Conservation (phyloP, 2,888 invertebrate species). For the Pterostichus madidus region DNA sequence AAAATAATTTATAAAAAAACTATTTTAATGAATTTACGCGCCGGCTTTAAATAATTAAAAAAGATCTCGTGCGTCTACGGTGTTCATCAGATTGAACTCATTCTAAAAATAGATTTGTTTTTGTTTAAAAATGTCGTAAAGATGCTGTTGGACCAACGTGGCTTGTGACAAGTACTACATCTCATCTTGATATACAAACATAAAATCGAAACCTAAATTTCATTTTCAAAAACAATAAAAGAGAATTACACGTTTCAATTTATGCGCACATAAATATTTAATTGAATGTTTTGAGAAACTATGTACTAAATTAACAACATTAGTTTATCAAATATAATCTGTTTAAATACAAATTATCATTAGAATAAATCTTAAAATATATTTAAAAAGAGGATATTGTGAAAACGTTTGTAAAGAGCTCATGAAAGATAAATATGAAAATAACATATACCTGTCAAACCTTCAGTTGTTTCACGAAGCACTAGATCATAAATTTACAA, state of each 20-base stretch:
- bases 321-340: background rate
- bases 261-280: constrained; percentile 16
- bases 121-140: constrained; percentile 25
- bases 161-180: constrained; percentile 5
- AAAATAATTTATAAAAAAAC: too few species aligned
- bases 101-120: constrained; percentile 48
- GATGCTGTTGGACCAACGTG: constrained; percentile 28
- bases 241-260: background rate
- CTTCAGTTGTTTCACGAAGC: constrained; percentile 9
- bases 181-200: background rate
- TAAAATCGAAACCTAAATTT: background rate
- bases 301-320: background rate
- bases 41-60: background rate
- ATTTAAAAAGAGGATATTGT: background rate
- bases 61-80: background rate
- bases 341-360: background rate
- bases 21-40: background rate
- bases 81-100: background rate
- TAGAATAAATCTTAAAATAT: background rate
- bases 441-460: constrained; percentile 11
- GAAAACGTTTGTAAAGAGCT: background rate
- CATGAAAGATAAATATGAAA: background rate
- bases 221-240: constrained; percentile 8
- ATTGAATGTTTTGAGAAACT: constrained; percentile 10
- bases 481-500: constrained; percentile 14